These are phyloP conservation scores for Brachypodius melanocephalos DNA, from an alignment of 2,113 vertebrate genomes.

Conservation along the genomic window DNA sequence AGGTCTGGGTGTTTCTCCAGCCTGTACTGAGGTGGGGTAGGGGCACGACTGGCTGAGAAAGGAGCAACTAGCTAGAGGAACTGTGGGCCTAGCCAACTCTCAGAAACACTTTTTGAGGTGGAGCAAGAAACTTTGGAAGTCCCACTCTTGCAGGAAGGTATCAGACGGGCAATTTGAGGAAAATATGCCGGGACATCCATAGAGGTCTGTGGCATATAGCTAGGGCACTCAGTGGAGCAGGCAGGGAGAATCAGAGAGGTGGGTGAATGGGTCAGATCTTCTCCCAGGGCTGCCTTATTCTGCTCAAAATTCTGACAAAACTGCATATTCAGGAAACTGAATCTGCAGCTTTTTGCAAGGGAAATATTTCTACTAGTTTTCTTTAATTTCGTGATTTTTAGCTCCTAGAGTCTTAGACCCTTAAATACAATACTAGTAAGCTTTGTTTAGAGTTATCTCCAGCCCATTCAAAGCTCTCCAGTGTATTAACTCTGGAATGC, in stretches of 20 bases:
- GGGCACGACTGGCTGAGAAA: accelerated
- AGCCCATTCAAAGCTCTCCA: background rate
- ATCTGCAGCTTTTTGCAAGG: background rate
- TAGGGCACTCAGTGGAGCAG: accelerated
- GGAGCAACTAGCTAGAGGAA: background rate
- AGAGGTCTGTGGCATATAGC: background rate
- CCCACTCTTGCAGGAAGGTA: background rate
- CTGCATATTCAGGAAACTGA: background rate
- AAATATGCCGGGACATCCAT: background rate
- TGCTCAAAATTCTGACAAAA: background rate
- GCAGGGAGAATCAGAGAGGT: background rate
- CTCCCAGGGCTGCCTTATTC: background rate
- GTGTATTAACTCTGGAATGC: background rate
- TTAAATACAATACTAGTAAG: background rate
- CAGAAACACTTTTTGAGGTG: background rate
- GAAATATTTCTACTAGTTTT: background rate
- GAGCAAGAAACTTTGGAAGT: background rate
- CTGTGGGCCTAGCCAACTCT: background rate
- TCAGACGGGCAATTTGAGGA: background rate
- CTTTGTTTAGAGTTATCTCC: background rate
- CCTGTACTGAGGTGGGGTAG: accelerated
- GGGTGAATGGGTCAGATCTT: background rate
- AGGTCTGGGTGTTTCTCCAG: background rate
- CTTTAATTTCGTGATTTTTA: background rate
- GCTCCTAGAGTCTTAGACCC: background rate